Base-by-base conservation (phyloP, 1,140 invertebrate species). In the Mercenaria mercenaria region DNA sequence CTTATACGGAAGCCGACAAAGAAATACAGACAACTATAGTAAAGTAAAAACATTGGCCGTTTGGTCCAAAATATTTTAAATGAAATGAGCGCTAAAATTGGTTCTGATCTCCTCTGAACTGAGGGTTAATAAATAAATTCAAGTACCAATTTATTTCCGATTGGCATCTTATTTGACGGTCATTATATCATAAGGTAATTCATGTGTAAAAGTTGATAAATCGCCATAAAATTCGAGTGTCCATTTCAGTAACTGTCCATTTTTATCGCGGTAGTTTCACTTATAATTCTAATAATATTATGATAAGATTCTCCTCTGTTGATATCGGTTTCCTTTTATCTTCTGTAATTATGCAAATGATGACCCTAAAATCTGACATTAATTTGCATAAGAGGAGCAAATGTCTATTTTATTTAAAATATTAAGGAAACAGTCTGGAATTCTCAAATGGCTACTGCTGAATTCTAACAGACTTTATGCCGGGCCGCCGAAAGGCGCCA, bases 221-320 rank as follows among this genome's bases (percentile, higher is more conserved):
- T 52, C 41, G 50, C 50, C 69, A 56, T 52, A 85, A 85, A 74
- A 0, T 50, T 47, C 6, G 47, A 85, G 83, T 74, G 81, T 59
- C 67, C 37, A 26, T 47, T 50, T 52, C 41, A 43, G 15, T 52
- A 74, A 85, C 20, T 76, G 67, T 74, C 69, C 83, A 11, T n/a
- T 69, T 56, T 85, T 85, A 85, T 59, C 39, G 34, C 37, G 37
- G 10, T 20, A 74, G 20, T 56, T 37, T 52, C 69, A 85, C 69
- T 85, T 41, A 23, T 50, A 20, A 26, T n/a, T 52, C 61, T 29
- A 83, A 74, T 85, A 85, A 85, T 85, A 74, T 85, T 85, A 85
- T 85, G 83, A 85, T 74, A 72, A 56, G 43, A 56, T n/a, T 32
- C 43, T 37, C 23, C 50, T 72, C 26, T 32, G 6, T 47, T 26